phyloP scores from a whole-genome alignment of 30 jellyfish, hydroid and myxozoan species.

The Phacellophora camtschatica region DNA sequence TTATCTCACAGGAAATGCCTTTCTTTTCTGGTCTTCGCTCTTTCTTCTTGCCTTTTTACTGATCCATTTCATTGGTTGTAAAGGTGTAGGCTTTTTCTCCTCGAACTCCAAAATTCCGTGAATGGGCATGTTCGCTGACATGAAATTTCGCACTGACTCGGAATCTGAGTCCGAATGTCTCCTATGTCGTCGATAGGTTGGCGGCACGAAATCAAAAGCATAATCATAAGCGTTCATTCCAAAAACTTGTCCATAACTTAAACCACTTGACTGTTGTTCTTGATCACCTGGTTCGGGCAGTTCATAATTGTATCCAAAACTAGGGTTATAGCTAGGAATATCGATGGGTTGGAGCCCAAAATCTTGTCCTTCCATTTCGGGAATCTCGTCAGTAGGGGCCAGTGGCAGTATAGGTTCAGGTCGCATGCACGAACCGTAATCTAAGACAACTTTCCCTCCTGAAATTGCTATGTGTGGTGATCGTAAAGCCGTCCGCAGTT shows the following conservation, averaged over 20 bases:
- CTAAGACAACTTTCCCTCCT: conserved; percentile 45
- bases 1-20: conserved; percentile 60
- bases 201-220: conserved; percentile 92
- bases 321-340: conserved; percentile 23
- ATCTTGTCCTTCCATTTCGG: conserved; percentile 4
- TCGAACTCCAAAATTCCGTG: conserved; percentile 55
- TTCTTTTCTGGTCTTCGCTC: conserved; percentile 75
- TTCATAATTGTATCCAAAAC: conserved; percentile 27
- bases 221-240: conserved; percentile 93
- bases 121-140: conserved; percentile 62
- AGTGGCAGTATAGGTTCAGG: neutral
- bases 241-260: conserved; percentile 94
- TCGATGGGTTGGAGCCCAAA: neutral
- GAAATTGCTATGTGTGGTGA: conserved; percentile 59
- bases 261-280: conserved; percentile 50
- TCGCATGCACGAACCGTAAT: conserved; percentile 24
- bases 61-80: conserved; percentile 81
- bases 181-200: conserved; percentile 88
- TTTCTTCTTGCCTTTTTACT: conserved; percentile 60
- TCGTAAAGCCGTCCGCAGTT: conserved; percentile 15
- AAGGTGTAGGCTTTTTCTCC: conserved; percentile 56
- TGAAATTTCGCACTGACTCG: conserved; percentile 92
- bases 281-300: conserved; percentile 24
- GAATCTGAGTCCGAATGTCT: conserved; percentile 98
- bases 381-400: neutral